Base-by-base conservation (phyloP, 2,113 vertebrate genomes). In the Struthidea cinerea region DNA sequence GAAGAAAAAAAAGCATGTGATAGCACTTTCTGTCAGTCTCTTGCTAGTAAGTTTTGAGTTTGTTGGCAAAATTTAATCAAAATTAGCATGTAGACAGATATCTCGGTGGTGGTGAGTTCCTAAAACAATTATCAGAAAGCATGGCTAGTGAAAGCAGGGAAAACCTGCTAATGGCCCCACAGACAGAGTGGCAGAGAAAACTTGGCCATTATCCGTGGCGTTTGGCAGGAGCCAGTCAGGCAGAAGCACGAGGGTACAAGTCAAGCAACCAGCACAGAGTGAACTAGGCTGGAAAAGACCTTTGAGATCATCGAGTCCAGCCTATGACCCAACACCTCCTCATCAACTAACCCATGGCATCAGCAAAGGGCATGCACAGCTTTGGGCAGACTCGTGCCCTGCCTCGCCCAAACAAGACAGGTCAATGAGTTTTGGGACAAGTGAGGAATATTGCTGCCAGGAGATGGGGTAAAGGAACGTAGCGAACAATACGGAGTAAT, bases 171-270 rank as follows among this genome's bases (percentile, higher is more conserved):
- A 49, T 26, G 41, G 21, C 41, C 30, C 14, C 19, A 14, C 10
- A 39, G 74, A 42, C 37, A 53, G 33, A 30, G 50, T 3, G 16
- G 33, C 47, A 47, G 39, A 64, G 67, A 46, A 21, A 44, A 41
- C 18, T 42, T 17, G 1, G 16, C n/a, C 24, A 1, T 56, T 76
- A 24, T 13, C 26, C 1, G 1, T 18, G 0, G 8, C 28, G 46
- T 41, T 55, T 55, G 61, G 33, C 53, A 87, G 37, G 37, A 74
- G 41, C 41, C 47, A 37, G 5, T 2, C 76, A 60, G 67, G n/a
- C 71, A 71, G 49, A 3, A 59, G 60, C 47, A 30, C 16, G 47
- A 74, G 28, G 2, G 3, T 20, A 16, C 9, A 21, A 19, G 12
- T 26, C 18, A 20, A 44, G 35, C 30, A 42, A 42, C 4, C 18